Base-by-base conservation (phyloP, 1,140 invertebrate species). In the Bathynomus jamesi region DNA sequence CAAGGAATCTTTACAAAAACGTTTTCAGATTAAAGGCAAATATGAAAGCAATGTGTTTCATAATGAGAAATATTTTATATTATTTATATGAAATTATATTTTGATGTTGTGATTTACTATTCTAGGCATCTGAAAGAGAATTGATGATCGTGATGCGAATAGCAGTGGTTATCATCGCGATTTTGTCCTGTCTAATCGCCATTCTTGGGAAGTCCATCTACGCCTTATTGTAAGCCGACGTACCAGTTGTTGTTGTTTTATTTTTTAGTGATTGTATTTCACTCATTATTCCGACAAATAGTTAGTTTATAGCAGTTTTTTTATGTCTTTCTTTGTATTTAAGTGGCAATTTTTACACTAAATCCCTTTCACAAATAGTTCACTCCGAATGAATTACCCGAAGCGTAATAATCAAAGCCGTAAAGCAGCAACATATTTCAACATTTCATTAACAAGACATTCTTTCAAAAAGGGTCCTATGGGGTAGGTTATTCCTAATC, bases 1-100 rank as follows among this genome's bases (percentile, higher is more conserved):
- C 96, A 69, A 88, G 95, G 80, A 99, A 99, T 82, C 91, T 99
- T 72, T 98, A 98, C 87, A 96, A 94, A 84, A 87, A 96, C 79
- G 95, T 98, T 80, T 95, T 98, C 84, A 85, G 95, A 76, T 94
- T 95, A 83, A 89, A 90, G 82, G 90, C 91, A 81, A 86, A 71
- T 76, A 46, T 17, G 29, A 25, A 7, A 21, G 8, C 11, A 63
- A 63, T 63, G 32, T 8, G 17, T 40, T 40, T 8, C 17, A 40
- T 17, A 40, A 40, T 8, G 32, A 40, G 7, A 8, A 17, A 40
- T 8, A 40, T 7, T 40, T 8, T 7, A 40, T 8, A 40, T 40
- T 40, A 8, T 17, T 40, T 17, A 7, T 40, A 40, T 8, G n/a
- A n/a, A n/a, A n/a, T n/a, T n/a, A 40, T 40, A 40, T 40, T 40